A percentile compares a stretch with the other conserved stretches of the same genome.
Conservation (phyloP, 2,888 invertebrate species). For the Therioaphis trifolii region DNA sequence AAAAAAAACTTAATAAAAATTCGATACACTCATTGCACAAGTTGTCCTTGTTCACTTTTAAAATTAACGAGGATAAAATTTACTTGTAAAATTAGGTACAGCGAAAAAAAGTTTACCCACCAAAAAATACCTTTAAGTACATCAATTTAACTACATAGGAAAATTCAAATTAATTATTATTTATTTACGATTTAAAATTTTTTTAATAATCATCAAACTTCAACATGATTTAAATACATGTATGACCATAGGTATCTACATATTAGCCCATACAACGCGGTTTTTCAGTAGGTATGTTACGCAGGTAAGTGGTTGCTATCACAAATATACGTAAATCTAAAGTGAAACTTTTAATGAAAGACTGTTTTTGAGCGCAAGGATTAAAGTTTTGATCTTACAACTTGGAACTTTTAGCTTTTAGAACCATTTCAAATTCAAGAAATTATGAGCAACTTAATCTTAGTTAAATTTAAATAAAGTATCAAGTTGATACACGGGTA, state of each 20-base stretch:
- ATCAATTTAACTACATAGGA: no score
- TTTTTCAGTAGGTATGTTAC: background rate
- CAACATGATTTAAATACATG: background rate
- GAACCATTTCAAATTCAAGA: background rate
- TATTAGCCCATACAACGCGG: no score
- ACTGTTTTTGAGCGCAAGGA: conserved; percentile 13
- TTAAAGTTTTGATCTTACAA: conserved; percentile 31
- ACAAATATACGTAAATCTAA: background rate
- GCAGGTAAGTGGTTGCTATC: background rate
- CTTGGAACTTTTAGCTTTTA: conserved; percentile 13
- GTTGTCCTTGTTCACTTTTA: no score
- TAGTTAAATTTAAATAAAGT: conserved; percentile 36
- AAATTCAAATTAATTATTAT: no score
- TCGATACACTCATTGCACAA: no score
- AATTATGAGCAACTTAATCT: conserved; percentile 26
- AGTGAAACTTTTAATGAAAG: conserved; percentile 41
- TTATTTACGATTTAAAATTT: no score
- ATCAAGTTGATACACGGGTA: conserved; percentile 27
- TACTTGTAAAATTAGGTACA: no score
- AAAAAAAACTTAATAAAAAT: no score
- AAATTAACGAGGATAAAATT: no score
- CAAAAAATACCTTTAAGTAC: no score
- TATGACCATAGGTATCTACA: background rate
- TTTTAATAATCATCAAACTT: background rate
- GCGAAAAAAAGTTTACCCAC: no score